Percentiles rank a stretch among this genome's conserved stretches.
Evolutionary conservation across 2,888 invertebrate genomes (phyloP).

Genomic region (Eledona agricola): DNA sequence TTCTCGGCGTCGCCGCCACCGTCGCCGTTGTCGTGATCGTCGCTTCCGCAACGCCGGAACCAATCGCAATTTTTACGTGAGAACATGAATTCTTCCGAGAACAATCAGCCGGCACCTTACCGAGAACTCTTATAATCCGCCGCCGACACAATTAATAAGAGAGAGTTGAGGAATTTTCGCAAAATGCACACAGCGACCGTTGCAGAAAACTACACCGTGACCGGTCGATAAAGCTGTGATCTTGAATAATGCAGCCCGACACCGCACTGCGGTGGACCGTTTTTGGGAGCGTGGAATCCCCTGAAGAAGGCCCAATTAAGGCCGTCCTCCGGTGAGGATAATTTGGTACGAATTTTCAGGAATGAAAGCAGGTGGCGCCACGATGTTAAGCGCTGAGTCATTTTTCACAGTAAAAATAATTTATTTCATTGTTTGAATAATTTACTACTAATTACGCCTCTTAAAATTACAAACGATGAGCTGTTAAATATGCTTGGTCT

Average conservation of each 20-base stretch:
- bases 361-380: too few species aligned
- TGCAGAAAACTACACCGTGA: slow-evolving; percentile 25
- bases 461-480: too few species aligned
- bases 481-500: too few species aligned
- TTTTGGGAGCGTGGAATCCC: too few species aligned
- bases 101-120: slow-evolving; percentile 16
- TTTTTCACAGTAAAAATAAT: too few species aligned
- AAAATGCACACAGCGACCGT: slow-evolving; percentile 1
- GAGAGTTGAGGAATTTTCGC: slow-evolving; percentile 13
- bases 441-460: too few species aligned
- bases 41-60: slow-evolving; percentile 18
- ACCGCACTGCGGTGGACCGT: slow-evolving; percentile 40
- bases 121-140: slow-evolving; percentile 7
- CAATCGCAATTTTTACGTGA: slow-evolving; percentile 21
- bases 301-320: too few species aligned
- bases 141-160: slow-evolving; percentile 12
- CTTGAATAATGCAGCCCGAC: slow-evolving; percentile 41
- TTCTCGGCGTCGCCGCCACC: slow-evolving; percentile 3
- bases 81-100: slow-evolving; percentile 21
- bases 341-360: too few species aligned
- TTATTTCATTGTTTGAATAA: too few species aligned
- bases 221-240: slow-evolving; percentile 40
- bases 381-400: too few species aligned
- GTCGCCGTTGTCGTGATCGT: slow-evolving; percentile 1
- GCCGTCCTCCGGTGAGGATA: too few species aligned